A percentile compares a stretch with the other conserved stretches of the same genome.
phyloP scores from a whole-genome alignment of 1,140 invertebrate genomes.

The Microplitis demolitor region DNA sequence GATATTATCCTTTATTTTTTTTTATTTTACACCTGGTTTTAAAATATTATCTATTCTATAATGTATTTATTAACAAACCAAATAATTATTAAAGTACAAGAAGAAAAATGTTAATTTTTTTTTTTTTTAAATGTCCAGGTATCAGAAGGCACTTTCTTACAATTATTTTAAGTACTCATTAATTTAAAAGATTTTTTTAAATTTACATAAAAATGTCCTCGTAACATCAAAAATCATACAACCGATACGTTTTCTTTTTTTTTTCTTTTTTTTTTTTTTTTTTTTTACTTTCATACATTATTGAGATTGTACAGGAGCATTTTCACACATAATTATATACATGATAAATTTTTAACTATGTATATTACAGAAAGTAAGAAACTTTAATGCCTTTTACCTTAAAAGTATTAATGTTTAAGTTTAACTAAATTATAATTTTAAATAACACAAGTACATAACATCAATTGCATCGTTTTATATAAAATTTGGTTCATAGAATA shows the following conservation, averaged over 20 bases:
- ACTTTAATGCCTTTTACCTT: background rate
- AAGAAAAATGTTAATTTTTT: too few relatives aligned
- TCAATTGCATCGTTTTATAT: background rate
- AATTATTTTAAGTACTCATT: conserved; percentile 22
- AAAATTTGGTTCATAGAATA: background rate
- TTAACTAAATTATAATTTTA: background rate
- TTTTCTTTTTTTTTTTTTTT: background rate
- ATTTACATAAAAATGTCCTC: background rate
- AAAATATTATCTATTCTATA: too few relatives aligned
- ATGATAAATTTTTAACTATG: background rate
- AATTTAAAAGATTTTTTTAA: background rate
- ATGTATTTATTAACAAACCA: too few relatives aligned
- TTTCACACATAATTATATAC: background rate
- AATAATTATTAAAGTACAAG: too few relatives aligned
- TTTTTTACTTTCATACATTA: background rate
- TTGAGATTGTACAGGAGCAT: background rate
- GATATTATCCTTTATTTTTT: too few relatives aligned
- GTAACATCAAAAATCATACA: background rate
- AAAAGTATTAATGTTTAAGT: background rate
- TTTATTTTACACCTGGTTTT: too few relatives aligned
- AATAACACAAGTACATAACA: background rate
- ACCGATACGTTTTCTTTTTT: background rate
- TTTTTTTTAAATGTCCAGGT: too few relatives aligned
- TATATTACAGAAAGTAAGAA: background rate
- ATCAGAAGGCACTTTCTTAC: conserved; percentile 25